A percentile compares a stretch with the other conserved stretches of the same genome.
phyloP scores from a whole-genome alignment of 2,113 vertebrate genomes.

The Eonycteris spelaea region DNA sequence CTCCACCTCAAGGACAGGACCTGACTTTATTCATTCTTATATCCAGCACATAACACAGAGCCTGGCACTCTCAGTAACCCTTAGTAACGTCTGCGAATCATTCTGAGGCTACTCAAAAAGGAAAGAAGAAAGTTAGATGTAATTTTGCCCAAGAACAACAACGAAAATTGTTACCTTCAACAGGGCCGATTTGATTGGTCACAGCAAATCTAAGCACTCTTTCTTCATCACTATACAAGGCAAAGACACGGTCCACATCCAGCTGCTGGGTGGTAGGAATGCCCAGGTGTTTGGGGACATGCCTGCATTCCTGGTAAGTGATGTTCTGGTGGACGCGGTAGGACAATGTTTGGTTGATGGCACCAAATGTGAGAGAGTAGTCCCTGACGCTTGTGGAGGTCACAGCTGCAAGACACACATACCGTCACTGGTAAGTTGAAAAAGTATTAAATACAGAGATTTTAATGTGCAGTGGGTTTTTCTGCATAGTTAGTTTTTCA shows the following conservation, averaged over 20 bases:
- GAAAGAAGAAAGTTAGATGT: background rate
- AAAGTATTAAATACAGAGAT: background rate
- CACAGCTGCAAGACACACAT: conserved; percentile 71
- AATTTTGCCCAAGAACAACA: background rate
- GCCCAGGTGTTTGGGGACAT: conserved; percentile 66
- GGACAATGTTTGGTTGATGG: conserved; percentile 84
- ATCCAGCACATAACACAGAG: background rate
- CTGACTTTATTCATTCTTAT: background rate
- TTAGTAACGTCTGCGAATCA: background rate
- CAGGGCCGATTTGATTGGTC: conserved; percentile 89
- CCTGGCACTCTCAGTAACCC: background rate
- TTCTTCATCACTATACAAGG: conserved; percentile 91
- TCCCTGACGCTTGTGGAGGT: conserved; percentile 87
- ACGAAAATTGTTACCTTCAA: conserved; percentile 83
- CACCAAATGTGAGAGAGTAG: conserved; percentile 81
- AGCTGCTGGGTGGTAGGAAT: conserved; percentile 83
- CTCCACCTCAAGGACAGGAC: background rate
- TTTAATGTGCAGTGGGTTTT: background rate
- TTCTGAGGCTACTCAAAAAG: background rate
- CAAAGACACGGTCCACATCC: conserved; percentile 86
- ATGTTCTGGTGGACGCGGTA: conserved; percentile 92
- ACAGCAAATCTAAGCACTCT: conserved; percentile 91
- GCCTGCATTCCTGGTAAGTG: conserved; percentile 86
- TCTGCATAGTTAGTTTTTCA: background rate
- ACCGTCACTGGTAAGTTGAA: background rate